Base-by-base conservation (phyloP, 2,888 invertebrate species). In the Tupiocoris notatus region DNA sequence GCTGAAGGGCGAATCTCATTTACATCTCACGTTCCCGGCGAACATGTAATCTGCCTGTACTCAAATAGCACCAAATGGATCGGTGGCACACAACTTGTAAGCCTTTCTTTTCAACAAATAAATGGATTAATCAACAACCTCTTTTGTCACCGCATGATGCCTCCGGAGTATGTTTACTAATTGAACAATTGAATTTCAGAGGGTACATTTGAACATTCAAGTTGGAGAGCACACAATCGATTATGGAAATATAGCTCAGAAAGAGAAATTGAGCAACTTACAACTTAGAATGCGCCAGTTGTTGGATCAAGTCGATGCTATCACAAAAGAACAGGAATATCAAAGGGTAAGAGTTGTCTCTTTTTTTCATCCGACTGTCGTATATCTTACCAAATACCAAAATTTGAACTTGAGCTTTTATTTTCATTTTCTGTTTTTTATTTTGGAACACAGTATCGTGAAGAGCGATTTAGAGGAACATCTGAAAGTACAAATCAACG, bases 321-420 rank as follows among this genome's bases (percentile, higher is more conserved):
- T 99, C 79, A 95, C 96, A n/a, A 99, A 98, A 85, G 98, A 99
- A 84, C 98, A 99, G 84, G 98, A 96, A 85, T 99, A 99, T 85
- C 99, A 99, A 84, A 90, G 98, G 85, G 94, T 95, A 87, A 85
- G 85, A n/a, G n/a, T n/a, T n/a, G n/a, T n/a, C n/a, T n/a, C n/a
- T n/a, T n/a, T n/a, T n/a, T n/a, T n/a, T n/a, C n/a, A n/a, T n/a
- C n/a, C n/a, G n/a, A n/a, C n/a, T n/a, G n/a, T n/a, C n/a, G n/a
- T n/a, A n/a, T n/a, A n/a, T n/a, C n/a, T n/a, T n/a, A n/a, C n/a
- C n/a, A n/a, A n/a, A n/a, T n/a, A n/a, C n/a, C n/a, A n/a, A n/a
- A n/a, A n/a, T n/a, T n/a, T n/a, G n/a, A n/a, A n/a, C n/a, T n/a
- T n/a, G n/a, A n/a, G n/a, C n/a, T n/a, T n/a, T n/a, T n/a, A n/a